Base-by-base conservation (phyloP, 2,797 vertebrate genomes). In the Halcyon badia region DNA sequence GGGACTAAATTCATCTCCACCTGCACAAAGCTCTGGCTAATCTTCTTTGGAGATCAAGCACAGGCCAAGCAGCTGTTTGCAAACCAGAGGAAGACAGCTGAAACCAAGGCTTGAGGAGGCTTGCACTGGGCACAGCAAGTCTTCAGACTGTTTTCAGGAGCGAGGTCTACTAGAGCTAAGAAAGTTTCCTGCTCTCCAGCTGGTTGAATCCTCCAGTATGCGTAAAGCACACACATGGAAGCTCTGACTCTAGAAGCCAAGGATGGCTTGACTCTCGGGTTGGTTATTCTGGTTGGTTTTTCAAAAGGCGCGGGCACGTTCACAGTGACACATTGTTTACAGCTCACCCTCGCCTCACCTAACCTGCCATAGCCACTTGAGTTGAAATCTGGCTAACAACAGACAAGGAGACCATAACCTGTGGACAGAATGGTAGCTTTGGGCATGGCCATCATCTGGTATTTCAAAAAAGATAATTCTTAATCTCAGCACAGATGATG, bases 231-330 rank as follows among this genome's bases (percentile, higher is more conserved):
- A 1, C 6, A 3, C 65, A 25, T 4, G 21, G 82, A 9, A 12
- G 33, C 39, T 81, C 39, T 37, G 62, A 3, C n/a, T 18, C 9
- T 10, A 20, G 20, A 10, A 88, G 3, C 13, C 35, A 42, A 33
- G 8, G 31, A 2, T 1, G 2, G 24, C 3, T 1, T 19, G 33
- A 11, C 6, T 37, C 58, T 13, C 37, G 5, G 5, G 11, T 39
- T 68, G 31, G 5, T 21, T 60, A 0, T 24, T 49, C 2, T 35
- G 33, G 6, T 4, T 28, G n/a, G 35, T 24, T 42, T 61, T 68
- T 82, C 35, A 30, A 14, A 11, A 60, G 20, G 10, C 10, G 8
- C 10, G 8, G 19, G 31, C 30, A 68, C 2, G 5, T 42, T 30
- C 41, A 42, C 19, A 44, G 48, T 2, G 4, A 17, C 7, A 13